These are phyloP conservation scores for Otolemur garnettii DNA, from an alignment of 2,113 vertebrate species.

Conservation along the genomic window DNA sequence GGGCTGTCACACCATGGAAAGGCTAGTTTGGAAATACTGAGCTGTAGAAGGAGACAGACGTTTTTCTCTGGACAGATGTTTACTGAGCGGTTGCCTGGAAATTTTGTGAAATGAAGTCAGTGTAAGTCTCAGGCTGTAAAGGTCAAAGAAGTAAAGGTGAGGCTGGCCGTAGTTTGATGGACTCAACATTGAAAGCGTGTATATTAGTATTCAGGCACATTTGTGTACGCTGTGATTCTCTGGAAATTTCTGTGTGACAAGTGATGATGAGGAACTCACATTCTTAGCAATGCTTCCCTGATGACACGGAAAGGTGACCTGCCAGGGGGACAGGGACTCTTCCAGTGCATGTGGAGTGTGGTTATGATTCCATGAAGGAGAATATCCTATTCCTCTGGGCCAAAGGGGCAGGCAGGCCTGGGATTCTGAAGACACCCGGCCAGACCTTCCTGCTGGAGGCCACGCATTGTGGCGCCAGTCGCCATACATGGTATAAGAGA, in stretches of 20 bases:
- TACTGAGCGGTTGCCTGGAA: neutral
- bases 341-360: too few relatives aligned
- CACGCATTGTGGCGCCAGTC: neutral
- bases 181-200: neutral
- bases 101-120: neutral
- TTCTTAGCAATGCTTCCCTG: neutral
- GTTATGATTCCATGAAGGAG: neutral
- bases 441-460: rapidly evolving
- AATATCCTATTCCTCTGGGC: neutral
- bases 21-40: neutral
- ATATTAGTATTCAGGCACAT: neutral
- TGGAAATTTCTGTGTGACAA: neutral
- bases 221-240: neutral
- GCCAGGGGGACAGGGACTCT: neutral
- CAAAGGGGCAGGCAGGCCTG: neutral
- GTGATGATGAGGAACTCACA: neutral
- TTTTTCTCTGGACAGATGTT: neutral
- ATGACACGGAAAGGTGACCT: neutral
- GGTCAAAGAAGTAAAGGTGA: slow-evolving; percentile 8
- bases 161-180: neutral
- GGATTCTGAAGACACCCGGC: neutral
- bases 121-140: neutral
- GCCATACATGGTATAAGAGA: neutral
- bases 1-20: neutral
- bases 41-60: neutral